Base-by-base conservation (phyloP, 2,888 invertebrate genomes). In the Bellardia bayeri region DNA sequence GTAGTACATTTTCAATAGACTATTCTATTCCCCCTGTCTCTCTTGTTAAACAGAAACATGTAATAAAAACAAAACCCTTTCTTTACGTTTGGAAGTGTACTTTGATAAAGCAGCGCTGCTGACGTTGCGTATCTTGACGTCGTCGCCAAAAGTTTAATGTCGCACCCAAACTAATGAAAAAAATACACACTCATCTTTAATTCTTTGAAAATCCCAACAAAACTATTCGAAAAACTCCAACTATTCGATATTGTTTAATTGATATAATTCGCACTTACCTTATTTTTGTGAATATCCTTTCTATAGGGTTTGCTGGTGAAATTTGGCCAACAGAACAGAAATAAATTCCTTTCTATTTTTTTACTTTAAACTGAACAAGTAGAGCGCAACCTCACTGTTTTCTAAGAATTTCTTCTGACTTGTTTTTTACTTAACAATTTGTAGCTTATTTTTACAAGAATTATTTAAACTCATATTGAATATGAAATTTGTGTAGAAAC, bases 111-210 rank as follows among this genome's bases (percentile, higher is more conserved):
- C 85, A 75, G 85, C 86, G 49, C 83, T 42, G 75, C 23, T 11
- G 5, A 45, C 83, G 72, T 61, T 33, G 56, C 11, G 42, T 61
- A 40, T 81, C 40, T 76, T 23, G 49, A 76, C 63, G 79, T 75
- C 49, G 45, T 7, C 72, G 72, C 69, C 56, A 54, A 75, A 75
- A 64, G 33, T 61, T 75, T 61, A 42, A 71, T 75, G 87, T 85
- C 87, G 87, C 87, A 85, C 85, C 87, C 87, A 82, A 86, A 85
- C 63, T 74, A 54, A 56, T 13, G 71, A 72, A 72, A 56, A 56
- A 54, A 71, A 78, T 42, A 68, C 75, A 87, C 72, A 72, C 84
- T 84, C 72, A 87, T 79, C 61, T 58, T 80, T 13, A 74, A 30
- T 78, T 78, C 68, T 63, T 16, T 45, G 76, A 23, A 84, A 81